Conservation (phyloP, 2,113 vertebrate species). For the Ophiodon elongatus region DNA sequence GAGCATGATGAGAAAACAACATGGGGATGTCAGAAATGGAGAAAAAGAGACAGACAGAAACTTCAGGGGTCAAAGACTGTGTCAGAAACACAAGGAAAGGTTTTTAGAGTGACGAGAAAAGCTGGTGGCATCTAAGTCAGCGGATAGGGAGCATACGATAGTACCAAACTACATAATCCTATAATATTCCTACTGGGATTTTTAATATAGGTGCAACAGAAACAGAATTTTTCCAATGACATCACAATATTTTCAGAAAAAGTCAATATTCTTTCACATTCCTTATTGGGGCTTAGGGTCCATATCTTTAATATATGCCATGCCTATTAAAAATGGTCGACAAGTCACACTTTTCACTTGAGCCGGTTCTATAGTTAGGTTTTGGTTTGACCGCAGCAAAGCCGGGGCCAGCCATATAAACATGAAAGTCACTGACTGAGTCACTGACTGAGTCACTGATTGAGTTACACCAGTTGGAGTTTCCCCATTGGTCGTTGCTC, state of each 20-base stretch:
- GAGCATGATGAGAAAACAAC: slow-evolving; percentile 65
- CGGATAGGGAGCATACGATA: neutral
- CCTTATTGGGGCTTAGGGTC: neutral
- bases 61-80: slow-evolving; percentile 64
- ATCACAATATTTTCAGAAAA: neutral
- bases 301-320: neutral
- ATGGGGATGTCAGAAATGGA: slow-evolving; percentile 66
- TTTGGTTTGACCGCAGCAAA: neutral
- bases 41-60: slow-evolving; percentile 68
- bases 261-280: neutral
- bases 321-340: neutral
- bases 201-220: neutral
- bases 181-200: neutral
- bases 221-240: neutral
- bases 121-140: slow-evolving; percentile 45
- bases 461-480: neutral
- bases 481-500: neutral
- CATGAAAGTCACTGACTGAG: no score
- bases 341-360: neutral
- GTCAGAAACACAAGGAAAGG: slow-evolving; percentile 55
- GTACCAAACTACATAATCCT: neutral
- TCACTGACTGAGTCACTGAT: neutral
- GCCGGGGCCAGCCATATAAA: no score
- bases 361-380: neutral
- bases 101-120: slow-evolving; percentile 42